Evolutionary conservation across 2,113 vertebrate genomes (phyloP).

Genomic region (Scolopax mira): DNA sequence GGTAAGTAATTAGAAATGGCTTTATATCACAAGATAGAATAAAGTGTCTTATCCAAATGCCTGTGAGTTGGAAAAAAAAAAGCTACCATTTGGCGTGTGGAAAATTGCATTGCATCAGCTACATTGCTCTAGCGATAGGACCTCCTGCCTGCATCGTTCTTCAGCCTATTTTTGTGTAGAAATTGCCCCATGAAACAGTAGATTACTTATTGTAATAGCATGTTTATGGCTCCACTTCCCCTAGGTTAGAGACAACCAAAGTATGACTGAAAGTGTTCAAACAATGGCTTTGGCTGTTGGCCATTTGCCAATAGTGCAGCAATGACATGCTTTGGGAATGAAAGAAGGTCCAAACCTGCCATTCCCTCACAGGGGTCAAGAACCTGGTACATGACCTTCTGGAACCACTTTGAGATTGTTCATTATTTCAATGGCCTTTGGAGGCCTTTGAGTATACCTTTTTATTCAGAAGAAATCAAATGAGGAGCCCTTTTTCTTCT

Average conservation of each 20-base stretch:
- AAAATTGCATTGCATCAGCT: background rate
- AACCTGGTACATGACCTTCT: background rate
- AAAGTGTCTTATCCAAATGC: background rate
- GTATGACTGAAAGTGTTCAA: background rate
- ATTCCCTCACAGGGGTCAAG: background rate
- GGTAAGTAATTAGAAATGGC: background rate
- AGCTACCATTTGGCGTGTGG: background rate
- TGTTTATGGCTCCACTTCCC: background rate
- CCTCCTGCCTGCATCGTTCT: background rate
- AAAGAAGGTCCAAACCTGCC: background rate
- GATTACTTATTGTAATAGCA: background rate
- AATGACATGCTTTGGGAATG: accelerated
- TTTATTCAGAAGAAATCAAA: background rate
- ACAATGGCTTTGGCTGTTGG: background rate
- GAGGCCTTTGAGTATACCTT: background rate
- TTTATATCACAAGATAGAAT: background rate
- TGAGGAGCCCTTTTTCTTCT: background rate
- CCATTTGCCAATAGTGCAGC: background rate
- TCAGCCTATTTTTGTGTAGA: background rate
- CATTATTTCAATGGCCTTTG: background rate
- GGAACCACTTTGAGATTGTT: background rate
- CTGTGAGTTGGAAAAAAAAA: background rate
- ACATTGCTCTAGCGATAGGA: background rate
- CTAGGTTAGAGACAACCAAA: background rate
- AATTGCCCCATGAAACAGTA: background rate